phyloP scores from a whole-genome alignment of 2,888 invertebrate genomes.

The Mythimna lalbum region DNA sequence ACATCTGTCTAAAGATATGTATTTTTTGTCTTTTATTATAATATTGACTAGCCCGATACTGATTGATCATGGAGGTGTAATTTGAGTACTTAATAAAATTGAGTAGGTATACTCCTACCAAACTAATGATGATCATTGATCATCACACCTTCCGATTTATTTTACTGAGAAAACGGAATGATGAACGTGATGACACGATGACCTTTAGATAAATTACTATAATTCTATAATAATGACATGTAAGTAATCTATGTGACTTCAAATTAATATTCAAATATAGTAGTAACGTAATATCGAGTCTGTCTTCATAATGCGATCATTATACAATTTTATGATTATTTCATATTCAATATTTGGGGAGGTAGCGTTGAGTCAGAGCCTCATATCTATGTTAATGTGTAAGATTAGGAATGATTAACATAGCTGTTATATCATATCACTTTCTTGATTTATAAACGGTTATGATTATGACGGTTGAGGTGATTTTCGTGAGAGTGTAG shows the following conservation, averaged over 20 bases:
- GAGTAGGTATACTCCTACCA: no score
- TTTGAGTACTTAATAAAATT: background rate
- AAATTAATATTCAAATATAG: slow-evolving; percentile 4
- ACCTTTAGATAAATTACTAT: no score
- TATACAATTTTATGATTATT: slow-evolving; percentile 20
- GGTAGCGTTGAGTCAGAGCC: slow-evolving; percentile 2
- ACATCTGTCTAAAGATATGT: no score
- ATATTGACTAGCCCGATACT: background rate
- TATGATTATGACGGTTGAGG: background rate
- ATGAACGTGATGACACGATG: background rate
- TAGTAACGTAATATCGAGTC: background rate
- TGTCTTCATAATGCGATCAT: slow-evolving; percentile 21
- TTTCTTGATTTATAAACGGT: slow-evolving; percentile 14
- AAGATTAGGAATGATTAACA: slow-evolving; percentile 18
- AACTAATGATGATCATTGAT: no score
- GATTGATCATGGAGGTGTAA: background rate
- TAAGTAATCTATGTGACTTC: background rate
- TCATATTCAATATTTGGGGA: slow-evolving; percentile 23
- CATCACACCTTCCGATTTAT: no score
- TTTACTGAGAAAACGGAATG: background rate
- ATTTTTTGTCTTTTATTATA: no score
- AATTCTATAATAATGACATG: background rate
- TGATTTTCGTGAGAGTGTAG: background rate
- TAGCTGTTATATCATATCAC: slow-evolving; percentile 14
- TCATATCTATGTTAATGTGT: slow-evolving; percentile 25